Evolutionary conservation across 2,113 vertebrate species (phyloP).

Genomic region (Hystrix brachyura): DNA sequence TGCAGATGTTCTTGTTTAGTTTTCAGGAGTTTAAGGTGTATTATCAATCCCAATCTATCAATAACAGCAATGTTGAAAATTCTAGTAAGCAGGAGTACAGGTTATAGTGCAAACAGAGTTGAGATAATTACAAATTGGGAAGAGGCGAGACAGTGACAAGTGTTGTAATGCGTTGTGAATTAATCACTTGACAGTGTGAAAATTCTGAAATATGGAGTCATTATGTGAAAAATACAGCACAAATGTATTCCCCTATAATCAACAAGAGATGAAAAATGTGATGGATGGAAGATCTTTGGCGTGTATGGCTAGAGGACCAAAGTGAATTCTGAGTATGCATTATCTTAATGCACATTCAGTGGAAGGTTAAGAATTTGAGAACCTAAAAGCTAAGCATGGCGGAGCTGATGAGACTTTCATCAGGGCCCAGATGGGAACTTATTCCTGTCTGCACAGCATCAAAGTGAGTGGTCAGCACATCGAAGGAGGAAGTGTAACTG

Average conservation of each 20-base stretch:
- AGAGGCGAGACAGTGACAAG: neutral
- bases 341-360: conserved; percentile 59
- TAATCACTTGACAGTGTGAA: conserved; percentile 28
- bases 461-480: neutral
- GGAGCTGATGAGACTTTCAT: conserved; percentile 35
- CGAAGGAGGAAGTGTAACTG: neutral
- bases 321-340: conserved; percentile 62
- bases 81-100: conserved; percentile 5
- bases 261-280: conserved; percentile 45
- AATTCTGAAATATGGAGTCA: conserved; percentile 60
- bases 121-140: conserved; percentile 53
- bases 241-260: conserved; percentile 21
- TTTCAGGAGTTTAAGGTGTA: neutral
- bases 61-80: conserved; percentile 22
- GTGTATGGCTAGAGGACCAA: conserved; percentile 25
- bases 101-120: neutral
- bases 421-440: neutral
- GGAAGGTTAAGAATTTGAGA: conserved; percentile 67
- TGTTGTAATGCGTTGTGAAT: conserved; percentile 13
- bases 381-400: conserved; percentile 52
- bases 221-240: conserved; percentile 32
- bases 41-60: neutral
- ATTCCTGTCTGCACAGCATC: neutral
- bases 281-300: conserved; percentile 63
- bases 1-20: neutral